A percentile compares a stretch with the other conserved stretches of the same genome.
These are phyloP conservation scores for Drosophila sproati DNA, from an alignment of 1,140 invertebrate species.

Conservation along the genomic window DNA sequence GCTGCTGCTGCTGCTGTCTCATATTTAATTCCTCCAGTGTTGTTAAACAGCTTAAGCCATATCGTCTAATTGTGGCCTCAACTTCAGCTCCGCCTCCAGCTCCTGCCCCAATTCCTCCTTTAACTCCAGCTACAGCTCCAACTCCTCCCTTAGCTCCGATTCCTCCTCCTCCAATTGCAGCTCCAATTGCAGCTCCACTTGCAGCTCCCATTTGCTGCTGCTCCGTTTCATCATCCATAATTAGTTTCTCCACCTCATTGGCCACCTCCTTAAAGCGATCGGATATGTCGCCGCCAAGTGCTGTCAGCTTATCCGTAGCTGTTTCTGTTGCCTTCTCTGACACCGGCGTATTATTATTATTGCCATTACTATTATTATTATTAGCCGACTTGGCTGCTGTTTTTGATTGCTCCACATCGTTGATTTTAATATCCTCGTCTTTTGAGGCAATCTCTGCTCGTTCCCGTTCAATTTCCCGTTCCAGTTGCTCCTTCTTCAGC, in stretches of 20 bases:
- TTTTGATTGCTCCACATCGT: neutral
- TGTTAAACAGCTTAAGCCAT: too few relatives aligned
- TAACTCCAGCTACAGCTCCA: too few relatives aligned
- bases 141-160: too few relatives aligned
- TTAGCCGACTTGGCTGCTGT: neutral
- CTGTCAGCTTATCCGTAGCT: neutral
- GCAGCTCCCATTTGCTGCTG: neutral
- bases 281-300: conserved; percentile 76
- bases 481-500: neutral
- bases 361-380: neutral
- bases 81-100: too few relatives aligned
- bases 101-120: too few relatives aligned
- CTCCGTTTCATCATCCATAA: conserved; percentile 88
- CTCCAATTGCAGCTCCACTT: too few relatives aligned
- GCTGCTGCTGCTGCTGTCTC: too few relatives aligned
- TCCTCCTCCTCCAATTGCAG: too few relatives aligned
- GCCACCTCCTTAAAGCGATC: conserved; percentile 89
- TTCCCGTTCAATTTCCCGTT: neutral
- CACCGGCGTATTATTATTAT: neutral
- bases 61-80: too few relatives aligned
- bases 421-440: too few relatives aligned
- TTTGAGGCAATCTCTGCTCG: too few relatives aligned
- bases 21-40: too few relatives aligned
- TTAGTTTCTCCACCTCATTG: conserved; percentile 90
- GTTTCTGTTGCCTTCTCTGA: neutral